Evolutionary conservation across 2,888 invertebrate species (phyloP), one percentile per base, ranked within the genome.

Genomic region (Andrena camellia): DNA sequence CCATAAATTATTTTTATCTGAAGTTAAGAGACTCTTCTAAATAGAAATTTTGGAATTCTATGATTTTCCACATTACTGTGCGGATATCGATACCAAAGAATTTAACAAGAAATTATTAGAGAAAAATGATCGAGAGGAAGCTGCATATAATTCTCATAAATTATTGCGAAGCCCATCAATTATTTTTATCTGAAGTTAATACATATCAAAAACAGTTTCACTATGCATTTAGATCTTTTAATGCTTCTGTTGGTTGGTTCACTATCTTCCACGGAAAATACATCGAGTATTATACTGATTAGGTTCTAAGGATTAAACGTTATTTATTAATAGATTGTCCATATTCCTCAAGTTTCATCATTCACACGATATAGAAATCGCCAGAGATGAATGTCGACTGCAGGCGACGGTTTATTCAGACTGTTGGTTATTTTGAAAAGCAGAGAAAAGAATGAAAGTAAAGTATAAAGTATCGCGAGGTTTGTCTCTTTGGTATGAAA

Each of bases 401-500:
- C 52, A 20, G 60, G 70, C 64, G 70, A 26, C 50, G 62, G 72
- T 67, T 62, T 63, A 63, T 79, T 68, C 72, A 68, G 62, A 79
- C 72, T 72, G 80, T 81, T 68, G 67, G 23, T 72, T 79, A 62
- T 63, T 81, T 63, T 63, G 62, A 63, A 72, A 71, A 60, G 60
- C 31, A 20, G 52, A 29, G 60, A 54, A 35, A 42, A 70, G 54
- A 74, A 67, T 59, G 71, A 64, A 33, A 67, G 57, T 52, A 79
- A 60, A 54, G 64, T 57, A 75, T 66, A 66, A 76, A 78, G 73
- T 63, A 73, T 6, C 52, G 63, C 64, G 63, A 8, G 62, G 74
- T 78, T 74, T 67, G 78, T 72, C 69, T 29, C 70, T 77, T 71
- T 77, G 29, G 70, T 54, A 67, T 59, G 67, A 78, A 83, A 82